Base-by-base conservation (phyloP, 1,140 invertebrate species). In the Cephus cinctus region DNA sequence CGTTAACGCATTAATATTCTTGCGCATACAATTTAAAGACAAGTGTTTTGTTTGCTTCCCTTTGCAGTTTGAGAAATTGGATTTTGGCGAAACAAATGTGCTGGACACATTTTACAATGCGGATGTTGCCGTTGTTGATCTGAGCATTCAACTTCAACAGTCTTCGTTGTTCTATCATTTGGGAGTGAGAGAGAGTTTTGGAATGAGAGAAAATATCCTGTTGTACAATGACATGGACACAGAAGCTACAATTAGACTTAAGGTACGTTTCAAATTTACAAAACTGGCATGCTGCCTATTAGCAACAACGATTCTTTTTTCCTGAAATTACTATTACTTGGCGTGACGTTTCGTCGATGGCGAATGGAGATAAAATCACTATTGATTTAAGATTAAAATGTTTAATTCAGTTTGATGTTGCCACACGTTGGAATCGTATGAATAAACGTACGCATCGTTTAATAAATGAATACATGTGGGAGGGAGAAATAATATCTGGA, bases 151-250 rank as follows among this genome's bases (percentile, higher is more conserved):
- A 63, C 69, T 89, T 22, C 95, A 98, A 75, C 92, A 95, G 70
- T 90, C 87, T 61, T 86, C 93, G 0, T 78, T 99, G 16, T 93
- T 96, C 62, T 99, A 99, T 79, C 96, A 98, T 74, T 82, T 99
- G 30, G 97, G 96, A 19, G 94, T 99, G 1, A 78, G 97, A 44
- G 96, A 99, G 75, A 98, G 94, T 71, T 98, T 98, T 81, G 90
- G 90, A 35, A 99, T 99, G 95, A 96, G 94, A 67, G 91, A 97
- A 69, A 99, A 98, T 76, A 94, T 99, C 49, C 73, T 99, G 9
- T 80, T 98, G 2, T 94, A 88, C 66, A 94, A 96, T 81, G 94
- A 98, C 78, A 81, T 82, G 54, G 89, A 96, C 73, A 82, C 86
- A 2, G 91, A 96, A 75, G 83, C 88, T 48, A 94, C 93, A 15